Percentiles rank a stretch among this genome's conserved stretches.
phyloP scores from a whole-genome alignment of 2,888 invertebrate genomes.

The Synanthedon vespiformis region DNA sequence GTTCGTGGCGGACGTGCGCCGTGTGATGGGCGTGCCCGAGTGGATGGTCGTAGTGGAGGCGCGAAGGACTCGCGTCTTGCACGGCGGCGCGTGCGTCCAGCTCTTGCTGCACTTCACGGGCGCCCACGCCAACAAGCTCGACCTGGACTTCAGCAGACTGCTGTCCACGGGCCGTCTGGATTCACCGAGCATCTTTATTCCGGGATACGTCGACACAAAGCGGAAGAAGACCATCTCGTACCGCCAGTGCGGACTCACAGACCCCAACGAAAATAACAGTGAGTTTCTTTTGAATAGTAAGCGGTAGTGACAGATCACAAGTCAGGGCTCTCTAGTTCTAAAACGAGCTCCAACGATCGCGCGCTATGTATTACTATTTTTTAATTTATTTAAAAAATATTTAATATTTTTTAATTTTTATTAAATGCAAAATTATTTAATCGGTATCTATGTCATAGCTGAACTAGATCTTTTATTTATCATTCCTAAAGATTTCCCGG shows the following conservation, averaged over 20 bases:
- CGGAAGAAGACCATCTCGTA: constrained; percentile 79
- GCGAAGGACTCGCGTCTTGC: constrained; percentile 80
- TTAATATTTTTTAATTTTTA: too few relatives aligned
- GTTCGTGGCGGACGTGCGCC: constrained; percentile 84
- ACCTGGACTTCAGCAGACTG: constrained; percentile 81
- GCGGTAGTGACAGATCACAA: too few relatives aligned
- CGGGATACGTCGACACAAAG: constrained; percentile 79
- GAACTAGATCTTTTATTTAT: too few relatives aligned
- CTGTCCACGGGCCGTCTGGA: constrained; percentile 80
- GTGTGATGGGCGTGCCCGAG: constrained; percentile 86
- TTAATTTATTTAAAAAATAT: too few relatives aligned
- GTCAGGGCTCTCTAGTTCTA: too few relatives aligned
- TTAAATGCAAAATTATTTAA: too few relatives aligned
- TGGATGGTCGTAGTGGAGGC: constrained; percentile 92
- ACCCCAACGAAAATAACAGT: constrained; percentile 77
- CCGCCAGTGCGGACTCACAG: constrained; percentile 80
- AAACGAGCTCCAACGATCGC: too few relatives aligned
- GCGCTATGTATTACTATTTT: too few relatives aligned
- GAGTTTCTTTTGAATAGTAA: constrained; percentile 12
- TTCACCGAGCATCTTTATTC: constrained; percentile 80
- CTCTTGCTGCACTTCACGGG: constrained; percentile 88
- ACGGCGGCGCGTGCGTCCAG: constrained; percentile 85
- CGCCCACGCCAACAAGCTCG: constrained; percentile 81
- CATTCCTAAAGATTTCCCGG: too few relatives aligned
- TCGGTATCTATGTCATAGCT: too few relatives aligned